Percentiles rank a stretch among this genome's conserved stretches.
Conservation (phyloP, 2,888 invertebrate genomes). For the Drosophila peninsularis region DNA sequence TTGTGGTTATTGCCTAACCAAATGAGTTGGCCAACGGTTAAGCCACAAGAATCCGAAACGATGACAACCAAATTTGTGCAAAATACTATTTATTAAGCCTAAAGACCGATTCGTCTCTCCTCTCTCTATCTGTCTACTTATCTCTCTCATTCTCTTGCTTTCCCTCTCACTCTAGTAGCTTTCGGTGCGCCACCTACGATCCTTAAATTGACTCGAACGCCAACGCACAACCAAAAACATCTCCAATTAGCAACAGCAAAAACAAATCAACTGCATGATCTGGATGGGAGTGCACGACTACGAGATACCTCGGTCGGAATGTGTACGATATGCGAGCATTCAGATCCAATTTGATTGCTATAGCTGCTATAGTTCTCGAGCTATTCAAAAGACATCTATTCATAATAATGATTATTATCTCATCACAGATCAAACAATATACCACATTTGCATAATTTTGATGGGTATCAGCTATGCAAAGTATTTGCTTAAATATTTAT, state of each 20-base stretch:
- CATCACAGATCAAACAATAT: background rate
- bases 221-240: conserved; percentile 19
- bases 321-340: too few species aligned
- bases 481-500: conserved; percentile 61
- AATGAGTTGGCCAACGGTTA: conserved; percentile 20
- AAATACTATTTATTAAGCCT: conserved; percentile 50
- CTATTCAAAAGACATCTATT: background rate
- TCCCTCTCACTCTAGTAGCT: background rate
- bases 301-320: background rate
- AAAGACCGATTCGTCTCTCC: background rate
- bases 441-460: background rate
- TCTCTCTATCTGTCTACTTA: too few species aligned
- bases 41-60: conserved; percentile 26
- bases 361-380: background rate
- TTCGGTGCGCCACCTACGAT: conserved; percentile 56
- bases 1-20: conserved; percentile 32
- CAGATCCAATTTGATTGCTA: too few species aligned
- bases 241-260: conserved; percentile 39
- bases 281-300: background rate
- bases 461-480: conserved; percentile 8
- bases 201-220: conserved; percentile 47
- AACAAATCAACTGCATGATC: conserved; percentile 10
- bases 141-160: background rate
- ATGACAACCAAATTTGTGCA: conserved; percentile 53
- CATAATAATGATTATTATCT: background rate